Evolutionary conservation across 37 sponge, comb jelly and placozoan genomes (phyloP).

Genomic region (Lycopodina hypogea): DNA sequence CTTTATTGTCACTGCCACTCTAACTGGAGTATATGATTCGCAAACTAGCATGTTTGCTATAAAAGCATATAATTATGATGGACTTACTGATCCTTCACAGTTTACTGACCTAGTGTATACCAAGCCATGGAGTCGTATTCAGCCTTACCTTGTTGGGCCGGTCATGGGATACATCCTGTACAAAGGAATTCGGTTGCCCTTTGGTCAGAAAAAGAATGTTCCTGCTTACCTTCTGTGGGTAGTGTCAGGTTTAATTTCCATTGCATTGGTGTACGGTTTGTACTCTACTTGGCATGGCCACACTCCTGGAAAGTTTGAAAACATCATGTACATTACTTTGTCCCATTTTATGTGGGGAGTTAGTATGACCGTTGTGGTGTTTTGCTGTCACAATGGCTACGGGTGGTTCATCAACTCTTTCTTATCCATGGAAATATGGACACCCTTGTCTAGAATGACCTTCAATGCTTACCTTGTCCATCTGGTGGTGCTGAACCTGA

Average conservation of each 20-base stretch:
- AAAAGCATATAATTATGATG: neutral
- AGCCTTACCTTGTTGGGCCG: slow-evolving; percentile 78
- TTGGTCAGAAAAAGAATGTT: neutral
- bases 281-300: slow-evolving; percentile 56
- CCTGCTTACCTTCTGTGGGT: slow-evolving; percentile 21
- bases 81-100: too few species aligned
- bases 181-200: slow-evolving; percentile 16
- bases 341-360: slow-evolving; percentile 60
- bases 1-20: slow-evolving; percentile 20
- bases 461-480: slow-evolving; percentile 83
- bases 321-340: slow-evolving; percentile 57
- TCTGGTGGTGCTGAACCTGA: slow-evolving; percentile 55
- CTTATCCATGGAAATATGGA: slow-evolving; percentile 81
- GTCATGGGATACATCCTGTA: slow-evolving; percentile 67
- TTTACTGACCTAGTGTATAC: slow-evolving; percentile 18
- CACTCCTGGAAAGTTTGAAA: slow-evolving; percentile 30
- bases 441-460: slow-evolving; percentile 80
- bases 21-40: slow-evolving; percentile 48
- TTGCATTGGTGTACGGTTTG: slow-evolving; percentile 52
- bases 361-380: slow-evolving; percentile 57
- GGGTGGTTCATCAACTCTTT: slow-evolving; percentile 67
- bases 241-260: slow-evolving; percentile 2
- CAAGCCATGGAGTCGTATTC: slow-evolving; percentile 69
- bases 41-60: slow-evolving; percentile 15
- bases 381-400: slow-evolving; percentile 74